Conservation (phyloP, 1,140 invertebrate genomes). For the Conus ventricosus region DNA sequence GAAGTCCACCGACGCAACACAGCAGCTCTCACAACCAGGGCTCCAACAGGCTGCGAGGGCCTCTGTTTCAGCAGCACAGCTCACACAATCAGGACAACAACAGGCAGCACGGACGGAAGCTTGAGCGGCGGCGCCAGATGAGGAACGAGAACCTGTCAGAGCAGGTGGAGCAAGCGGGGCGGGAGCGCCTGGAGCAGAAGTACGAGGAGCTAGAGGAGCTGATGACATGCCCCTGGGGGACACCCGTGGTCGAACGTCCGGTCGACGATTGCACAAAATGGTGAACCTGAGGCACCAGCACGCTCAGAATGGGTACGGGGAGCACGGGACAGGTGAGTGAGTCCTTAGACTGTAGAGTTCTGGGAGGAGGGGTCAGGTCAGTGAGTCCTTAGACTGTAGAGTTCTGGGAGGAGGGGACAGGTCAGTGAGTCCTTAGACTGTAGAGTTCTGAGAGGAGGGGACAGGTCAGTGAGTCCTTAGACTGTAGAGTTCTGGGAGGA, state of each 20-base stretch:
- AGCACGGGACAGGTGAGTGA: not conserved
- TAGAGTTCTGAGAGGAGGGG: not conserved
- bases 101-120: not conserved
- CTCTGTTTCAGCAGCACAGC: not conserved
- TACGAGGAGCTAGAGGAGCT: constrained; percentile 33
- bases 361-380: not conserved
- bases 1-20: not conserved
- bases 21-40: not conserved
- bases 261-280: constrained; percentile 18
- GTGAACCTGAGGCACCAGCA: constrained; percentile 8
- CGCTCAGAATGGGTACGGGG: no score
- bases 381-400: not conserved
- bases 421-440: not conserved
- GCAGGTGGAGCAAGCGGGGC: constrained; percentile 10
- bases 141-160: not conserved
- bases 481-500: no score
- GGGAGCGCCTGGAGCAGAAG: constrained; percentile 37
- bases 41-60: not conserved
- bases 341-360: no score
- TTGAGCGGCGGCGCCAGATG: constrained; percentile 11
- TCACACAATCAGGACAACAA: not conserved
- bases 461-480: not conserved
- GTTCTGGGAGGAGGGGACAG: not conserved
- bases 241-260: not conserved
- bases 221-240: constrained; percentile 23